A percentile compares a stretch with the other conserved stretches of the same genome.
Conservation (phyloP, 2,113 vertebrate species). For the Dromas ardeola region DNA sequence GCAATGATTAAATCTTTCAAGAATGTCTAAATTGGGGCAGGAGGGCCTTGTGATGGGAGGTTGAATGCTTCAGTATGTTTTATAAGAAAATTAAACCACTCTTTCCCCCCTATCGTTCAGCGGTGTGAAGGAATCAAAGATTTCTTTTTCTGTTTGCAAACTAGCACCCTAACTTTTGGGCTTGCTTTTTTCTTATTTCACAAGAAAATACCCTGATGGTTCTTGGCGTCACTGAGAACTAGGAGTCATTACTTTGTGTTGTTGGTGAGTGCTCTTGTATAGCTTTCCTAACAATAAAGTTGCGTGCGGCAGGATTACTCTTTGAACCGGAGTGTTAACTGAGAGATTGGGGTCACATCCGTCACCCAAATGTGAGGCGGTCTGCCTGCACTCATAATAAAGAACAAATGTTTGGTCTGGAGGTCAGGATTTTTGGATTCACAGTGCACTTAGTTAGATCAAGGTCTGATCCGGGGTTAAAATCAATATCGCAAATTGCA, state of each 20-base stretch:
- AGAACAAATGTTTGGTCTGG: constrained; percentile 58
- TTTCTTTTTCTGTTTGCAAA: not conserved
- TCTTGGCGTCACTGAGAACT: not conserved
- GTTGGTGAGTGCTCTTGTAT: not conserved
- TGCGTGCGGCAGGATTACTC: not conserved
- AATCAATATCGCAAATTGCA: constrained; percentile 73
- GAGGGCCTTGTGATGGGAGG: not conserved
- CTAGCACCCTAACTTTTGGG: not conserved
- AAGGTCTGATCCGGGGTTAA: constrained; percentile 67
- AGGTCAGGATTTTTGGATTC: constrained; percentile 67
- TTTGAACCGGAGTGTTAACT: not conserved
- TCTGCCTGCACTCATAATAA: constrained; percentile 19
- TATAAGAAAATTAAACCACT: not conserved
- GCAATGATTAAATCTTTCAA: not conserved
- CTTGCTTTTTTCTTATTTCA: not conserved
- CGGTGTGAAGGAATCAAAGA: not conserved
- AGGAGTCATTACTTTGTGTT: not conserved
- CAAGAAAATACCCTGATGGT: not conserved
- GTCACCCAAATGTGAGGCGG: not conserved
- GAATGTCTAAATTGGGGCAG: not conserved
- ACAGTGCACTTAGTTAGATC: constrained; percentile 60
- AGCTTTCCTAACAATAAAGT: not conserved
- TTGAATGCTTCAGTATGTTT: not conserved
- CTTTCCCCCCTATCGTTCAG: not conserved
- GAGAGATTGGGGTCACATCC: constrained; percentile 14